Evolutionary conservation across 1,140 invertebrate genomes (phyloP).

Genomic region (Propsilocerus akamusi): DNA sequence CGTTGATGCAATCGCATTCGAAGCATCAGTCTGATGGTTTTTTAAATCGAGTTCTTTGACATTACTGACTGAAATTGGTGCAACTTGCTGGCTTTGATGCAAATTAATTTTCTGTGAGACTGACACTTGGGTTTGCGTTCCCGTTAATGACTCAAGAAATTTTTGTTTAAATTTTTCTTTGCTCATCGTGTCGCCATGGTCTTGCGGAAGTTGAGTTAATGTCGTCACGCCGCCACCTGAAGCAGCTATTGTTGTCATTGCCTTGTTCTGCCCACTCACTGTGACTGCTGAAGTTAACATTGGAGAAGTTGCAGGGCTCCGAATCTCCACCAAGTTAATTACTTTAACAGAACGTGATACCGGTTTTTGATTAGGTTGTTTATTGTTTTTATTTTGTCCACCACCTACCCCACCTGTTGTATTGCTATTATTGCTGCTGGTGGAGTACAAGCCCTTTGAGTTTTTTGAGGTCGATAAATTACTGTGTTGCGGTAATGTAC

Average conservation of each 20-base stretch:
- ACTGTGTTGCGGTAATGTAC: constrained; percentile 27
- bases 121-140: not conserved
- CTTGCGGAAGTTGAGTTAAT: constrained; percentile 17
- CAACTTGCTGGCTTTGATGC: no score
- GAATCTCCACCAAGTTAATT: not conserved
- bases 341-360: not conserved
- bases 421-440: constrained; percentile 12
- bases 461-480: constrained; percentile 20
- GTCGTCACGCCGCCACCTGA: not conserved
- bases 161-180: constrained; percentile 42
- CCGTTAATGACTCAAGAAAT: constrained; percentile 25
- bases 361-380: not conserved
- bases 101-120: no score
- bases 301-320: not conserved
- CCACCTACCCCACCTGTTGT: constrained; percentile 7
- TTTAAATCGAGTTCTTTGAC: no score
- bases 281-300: not conserved
- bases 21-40: no score
- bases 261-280: not conserved
- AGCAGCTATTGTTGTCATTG: no score
- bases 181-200: constrained; percentile 27
- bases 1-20: not conserved
- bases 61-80: no score
- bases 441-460: constrained; percentile 15
- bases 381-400: not conserved